Evolutionary conservation across 64 coral and sea anemone species (phyloP).

Genomic region (Dendronephthya gigantea): DNA sequence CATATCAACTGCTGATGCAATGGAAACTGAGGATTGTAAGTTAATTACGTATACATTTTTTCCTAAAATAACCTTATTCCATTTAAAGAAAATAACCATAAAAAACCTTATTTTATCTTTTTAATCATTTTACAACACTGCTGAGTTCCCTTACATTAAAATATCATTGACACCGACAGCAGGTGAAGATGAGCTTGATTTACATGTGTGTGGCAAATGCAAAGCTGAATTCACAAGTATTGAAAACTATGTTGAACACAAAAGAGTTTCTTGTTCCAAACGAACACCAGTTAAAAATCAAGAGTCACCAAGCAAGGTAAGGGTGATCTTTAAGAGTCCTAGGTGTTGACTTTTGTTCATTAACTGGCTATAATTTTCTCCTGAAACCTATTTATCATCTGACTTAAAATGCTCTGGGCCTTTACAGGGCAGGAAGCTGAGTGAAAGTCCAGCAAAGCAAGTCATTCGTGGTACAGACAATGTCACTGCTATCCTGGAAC

Average conservation of each 20-base stretch:
- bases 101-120: too few species aligned
- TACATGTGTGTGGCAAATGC: conserved; percentile 89
- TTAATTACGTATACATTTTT: too few species aligned
- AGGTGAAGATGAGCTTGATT: conserved; percentile 80
- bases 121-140: too few species aligned
- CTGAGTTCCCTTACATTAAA: too few species aligned
- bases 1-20: neutral
- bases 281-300: neutral
- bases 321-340: too few species aligned
- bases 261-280: conserved; percentile 15
- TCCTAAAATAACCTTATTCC: too few species aligned
- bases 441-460: neutral
- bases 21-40: conserved; percentile 4
- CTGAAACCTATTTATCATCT: too few species aligned
- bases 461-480: neutral
- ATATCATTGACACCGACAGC: too few species aligned
- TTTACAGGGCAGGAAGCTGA: neutral
- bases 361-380: neutral
- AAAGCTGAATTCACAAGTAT: conserved; percentile 65
- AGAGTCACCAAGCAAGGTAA: conserved; percentile 2
- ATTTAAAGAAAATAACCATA: too few species aligned
- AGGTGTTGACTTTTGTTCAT: too few species aligned
- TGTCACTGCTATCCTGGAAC: neutral
- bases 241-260: conserved; percentile 61
- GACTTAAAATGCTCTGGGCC: too few species aligned